Evolutionary conservation across 2,888 invertebrate species (phyloP).

Genomic region (Heteromurus nitidus): DNA sequence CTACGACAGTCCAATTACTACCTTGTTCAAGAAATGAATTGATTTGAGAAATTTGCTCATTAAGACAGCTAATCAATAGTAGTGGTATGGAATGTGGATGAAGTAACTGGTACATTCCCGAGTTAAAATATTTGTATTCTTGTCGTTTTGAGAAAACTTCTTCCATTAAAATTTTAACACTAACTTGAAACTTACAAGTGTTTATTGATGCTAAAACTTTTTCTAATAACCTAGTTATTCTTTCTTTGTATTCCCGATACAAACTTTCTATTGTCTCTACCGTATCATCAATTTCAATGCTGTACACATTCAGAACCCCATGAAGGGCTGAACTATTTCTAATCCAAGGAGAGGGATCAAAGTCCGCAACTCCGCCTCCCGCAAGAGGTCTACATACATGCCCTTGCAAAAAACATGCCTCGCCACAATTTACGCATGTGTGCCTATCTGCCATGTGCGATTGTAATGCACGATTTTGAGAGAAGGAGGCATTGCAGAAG

Average conservation of each 20-base stretch:
- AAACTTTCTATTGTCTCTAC: not conserved
- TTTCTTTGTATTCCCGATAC: not conserved
- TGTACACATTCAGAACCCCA: not conserved
- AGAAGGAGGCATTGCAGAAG: not conserved
- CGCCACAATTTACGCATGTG: conserved; percentile 10
- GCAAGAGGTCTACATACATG: not conserved
- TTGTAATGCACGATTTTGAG: not conserved
- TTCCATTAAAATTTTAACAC: not conserved
- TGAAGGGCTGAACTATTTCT: not conserved
- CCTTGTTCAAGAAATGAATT: conserved; percentile 24
- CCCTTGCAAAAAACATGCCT: not conserved
- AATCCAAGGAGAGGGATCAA: not conserved
- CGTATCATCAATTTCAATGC: not conserved
- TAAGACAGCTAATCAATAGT: not conserved
- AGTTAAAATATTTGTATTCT: conserved; percentile 10
- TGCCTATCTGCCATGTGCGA: not conserved
- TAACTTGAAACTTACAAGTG: not conserved
- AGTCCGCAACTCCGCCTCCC: not conserved
- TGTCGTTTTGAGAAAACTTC: not conserved
- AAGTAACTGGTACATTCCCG: not conserved
- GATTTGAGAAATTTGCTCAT: conserved; percentile 1
- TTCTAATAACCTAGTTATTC: not conserved
- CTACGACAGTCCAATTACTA: not conserved
- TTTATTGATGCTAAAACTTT: not conserved
- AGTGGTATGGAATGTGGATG: not conserved